Percentiles rank a stretch among this genome's conserved stretches.
Evolutionary conservation across 2,888 invertebrate species (phyloP).

Genomic region (Operophtera brumata): DNA sequence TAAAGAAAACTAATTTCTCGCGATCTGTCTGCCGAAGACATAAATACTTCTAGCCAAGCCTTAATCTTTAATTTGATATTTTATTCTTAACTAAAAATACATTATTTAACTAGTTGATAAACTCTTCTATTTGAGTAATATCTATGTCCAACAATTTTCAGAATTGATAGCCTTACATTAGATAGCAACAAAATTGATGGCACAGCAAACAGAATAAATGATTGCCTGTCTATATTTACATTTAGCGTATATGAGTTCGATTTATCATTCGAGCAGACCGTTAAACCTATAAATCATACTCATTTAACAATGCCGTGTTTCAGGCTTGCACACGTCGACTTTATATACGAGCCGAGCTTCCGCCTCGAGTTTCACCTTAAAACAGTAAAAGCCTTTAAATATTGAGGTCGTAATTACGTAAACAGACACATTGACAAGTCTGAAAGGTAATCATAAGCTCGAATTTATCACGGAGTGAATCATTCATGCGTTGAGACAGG

Average conservation of each 20-base stretch:
- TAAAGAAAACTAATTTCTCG: too few relatives aligned
- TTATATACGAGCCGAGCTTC: constrained; percentile 60
- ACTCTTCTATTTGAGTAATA: constrained; percentile 31
- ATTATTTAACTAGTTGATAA: constrained; percentile 28
- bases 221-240: constrained; percentile 60
- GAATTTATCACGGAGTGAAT: constrained; percentile 80
- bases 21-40: too few relatives aligned
- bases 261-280: constrained; percentile 64
- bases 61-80: neutral
- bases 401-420: constrained; percentile 73
- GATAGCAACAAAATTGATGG: constrained; percentile 52
- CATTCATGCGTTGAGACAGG: constrained; percentile 79
- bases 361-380: constrained; percentile 57
- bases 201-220: constrained; percentile 55
- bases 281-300: constrained; percentile 66
- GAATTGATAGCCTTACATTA: constrained; percentile 36
- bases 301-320: constrained; percentile 58
- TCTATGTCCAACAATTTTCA: constrained; percentile 33
- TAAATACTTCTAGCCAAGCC: too few relatives aligned
- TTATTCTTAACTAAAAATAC: constrained; percentile 12
- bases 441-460: constrained; percentile 81
- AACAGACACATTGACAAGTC: constrained; percentile 77
- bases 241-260: constrained; percentile 60
- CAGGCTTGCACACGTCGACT: constrained; percentile 54
- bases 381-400: constrained; percentile 66